Base-by-base conservation (phyloP, 2,888 invertebrate species). In the Sicus ferrugineus region DNA sequence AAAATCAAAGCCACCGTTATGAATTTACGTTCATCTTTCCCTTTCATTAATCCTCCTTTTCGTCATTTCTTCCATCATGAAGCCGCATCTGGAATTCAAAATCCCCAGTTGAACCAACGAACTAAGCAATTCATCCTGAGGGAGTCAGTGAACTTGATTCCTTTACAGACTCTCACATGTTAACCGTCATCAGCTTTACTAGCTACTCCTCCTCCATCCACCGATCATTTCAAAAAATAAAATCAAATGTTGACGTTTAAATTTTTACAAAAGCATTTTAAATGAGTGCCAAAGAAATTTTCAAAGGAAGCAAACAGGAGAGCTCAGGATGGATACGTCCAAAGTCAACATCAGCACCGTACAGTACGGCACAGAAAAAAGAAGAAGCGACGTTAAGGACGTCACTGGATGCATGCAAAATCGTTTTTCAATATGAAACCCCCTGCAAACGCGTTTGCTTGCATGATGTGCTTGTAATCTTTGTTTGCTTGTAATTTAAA, bases 201-300 rank as follows among this genome's bases (percentile, higher is more conserved):
- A 42, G n/a, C 42, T n/a, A 42, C 7, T 9, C 14, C n/a, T 42
- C 42, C 14, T n/a, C 42, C 42, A 42, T 42, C 42, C 14, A 4
- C 42, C n/a, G 42, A n/a, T 42, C 42, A 42, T 42, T 9, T 42
- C 16, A 42, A 42, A 16, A 14, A 42, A 42, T 42, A n/a, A 42
- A 42, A n/a, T 42, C 42, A 42, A 42, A n/a, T 42, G n/a, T n/a
- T n/a, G n/a, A n/a, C n/a, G 42, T 42, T 42, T 42, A 42, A 42
- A 2, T 42, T 42, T 42, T 9, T n/a, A 9, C 34, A 42, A 42
- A 42, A 42, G 42, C 42, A 42, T 42, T 42, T 42, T 16, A 42
- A 42, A 42, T 42, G 42, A 42, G 42, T n/a, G n/a, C 42, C 16
- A 42, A 42, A 42, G 42, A 42, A 42, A 34, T 34, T 1, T 34